phyloP scores from a whole-genome alignment of 53 echinoderm and acorn worm species.

The Actinopyga echinites region DNA sequence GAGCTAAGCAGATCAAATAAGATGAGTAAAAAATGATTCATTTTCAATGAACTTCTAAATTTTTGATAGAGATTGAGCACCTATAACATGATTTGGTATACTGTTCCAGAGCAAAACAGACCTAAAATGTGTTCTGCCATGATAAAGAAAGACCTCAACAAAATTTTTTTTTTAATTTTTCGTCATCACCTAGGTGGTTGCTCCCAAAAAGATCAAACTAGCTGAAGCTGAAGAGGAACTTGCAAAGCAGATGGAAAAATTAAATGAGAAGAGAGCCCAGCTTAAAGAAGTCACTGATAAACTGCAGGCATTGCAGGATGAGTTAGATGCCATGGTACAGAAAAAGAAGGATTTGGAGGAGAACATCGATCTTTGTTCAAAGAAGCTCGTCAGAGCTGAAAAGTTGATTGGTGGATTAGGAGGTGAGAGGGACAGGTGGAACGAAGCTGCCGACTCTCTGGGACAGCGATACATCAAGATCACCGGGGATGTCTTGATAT shows the following conservation, averaged over 20 bases:
- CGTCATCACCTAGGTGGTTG: slow-evolving; percentile 67
- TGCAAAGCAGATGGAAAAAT: slow-evolving; percentile 91
- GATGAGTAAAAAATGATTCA: no score
- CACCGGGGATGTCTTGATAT: slow-evolving; percentile 95
- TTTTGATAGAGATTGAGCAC: no score
- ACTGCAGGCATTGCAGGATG: slow-evolving; percentile 83
- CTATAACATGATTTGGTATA: no score
- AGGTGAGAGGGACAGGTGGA: slow-evolving; percentile 95
- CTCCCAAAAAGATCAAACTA: slow-evolving; percentile 91
- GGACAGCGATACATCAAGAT: slow-evolving; percentile 90
- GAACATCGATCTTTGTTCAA: slow-evolving; percentile 96
- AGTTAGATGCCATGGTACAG: slow-evolving; percentile 87
- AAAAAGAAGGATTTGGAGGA: slow-evolving; percentile 97
- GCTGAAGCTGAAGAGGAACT: slow-evolving; percentile 90
- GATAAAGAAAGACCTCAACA: no score
- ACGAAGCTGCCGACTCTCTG: slow-evolving; percentile 67
- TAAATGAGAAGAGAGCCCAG: slow-evolving; percentile 89
- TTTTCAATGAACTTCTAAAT: no score
- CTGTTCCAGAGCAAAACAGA: no score
- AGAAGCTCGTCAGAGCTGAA: slow-evolving; percentile 94
- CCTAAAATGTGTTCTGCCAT: no score
- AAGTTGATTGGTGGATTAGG: slow-evolving; percentile 97
- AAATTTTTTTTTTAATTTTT: no score
- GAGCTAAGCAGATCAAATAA: no score
- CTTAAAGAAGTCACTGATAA: slow-evolving; percentile 93